Evolutionary conservation across 64 coral and sea anemone genomes (phyloP).

Genomic region (Montipora foliosa): DNA sequence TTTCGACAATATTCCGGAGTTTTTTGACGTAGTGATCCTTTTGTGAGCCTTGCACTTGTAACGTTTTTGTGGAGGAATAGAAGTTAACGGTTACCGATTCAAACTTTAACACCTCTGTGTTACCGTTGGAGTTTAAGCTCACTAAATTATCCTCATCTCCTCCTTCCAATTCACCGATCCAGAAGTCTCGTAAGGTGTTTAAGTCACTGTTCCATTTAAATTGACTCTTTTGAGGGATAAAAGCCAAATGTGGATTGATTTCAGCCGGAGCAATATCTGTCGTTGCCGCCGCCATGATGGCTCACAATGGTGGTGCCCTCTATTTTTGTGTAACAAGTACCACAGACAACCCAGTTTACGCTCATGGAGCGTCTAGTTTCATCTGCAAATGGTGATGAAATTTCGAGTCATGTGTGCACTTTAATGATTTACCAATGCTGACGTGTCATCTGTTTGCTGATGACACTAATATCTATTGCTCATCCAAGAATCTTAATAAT

Average conservation of each 20-base stretch:
- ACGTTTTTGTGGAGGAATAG: background rate
- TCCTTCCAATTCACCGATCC: background rate
- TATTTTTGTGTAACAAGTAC: too few species aligned
- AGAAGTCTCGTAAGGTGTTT: background rate
- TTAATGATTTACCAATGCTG: too few species aligned
- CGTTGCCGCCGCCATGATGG: background rate
- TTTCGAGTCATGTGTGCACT: too few species aligned
- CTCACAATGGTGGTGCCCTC: too few species aligned
- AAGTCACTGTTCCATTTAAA: background rate
- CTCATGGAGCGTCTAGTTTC: too few species aligned
- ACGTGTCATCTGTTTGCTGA: too few species aligned
- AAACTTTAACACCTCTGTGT: background rate
- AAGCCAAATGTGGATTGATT: background rate
- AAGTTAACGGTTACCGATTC: background rate
- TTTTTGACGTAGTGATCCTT: background rate
- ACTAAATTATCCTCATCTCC: background rate
- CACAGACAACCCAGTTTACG: too few species aligned
- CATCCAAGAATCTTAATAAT: too few species aligned
- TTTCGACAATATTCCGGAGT: background rate
- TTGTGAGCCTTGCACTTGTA: background rate
- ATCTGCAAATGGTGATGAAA: too few species aligned
- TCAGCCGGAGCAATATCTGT: background rate
- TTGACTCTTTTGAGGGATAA: background rate
- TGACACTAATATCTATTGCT: too few species aligned
- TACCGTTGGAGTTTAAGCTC: background rate